Evolutionary conservation across 2,797 vertebrate species (phyloP).

Genomic region (Acestrorhynchus altus): DNA sequence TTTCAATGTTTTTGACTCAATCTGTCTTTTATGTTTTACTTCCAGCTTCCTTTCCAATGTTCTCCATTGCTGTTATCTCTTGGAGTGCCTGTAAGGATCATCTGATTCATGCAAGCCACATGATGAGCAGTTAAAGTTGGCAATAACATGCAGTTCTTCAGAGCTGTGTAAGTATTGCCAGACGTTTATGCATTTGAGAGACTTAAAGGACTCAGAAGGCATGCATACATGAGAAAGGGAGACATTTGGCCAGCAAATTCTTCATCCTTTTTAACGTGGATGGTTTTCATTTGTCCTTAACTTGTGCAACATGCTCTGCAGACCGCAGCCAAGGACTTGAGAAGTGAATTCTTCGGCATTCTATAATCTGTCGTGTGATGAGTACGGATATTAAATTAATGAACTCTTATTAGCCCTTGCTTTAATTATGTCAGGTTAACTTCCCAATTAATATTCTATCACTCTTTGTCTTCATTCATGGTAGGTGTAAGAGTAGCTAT

Average conservation of each 20-base stretch:
- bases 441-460: neutral
- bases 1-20: no score
- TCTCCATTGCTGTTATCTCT: neutral
- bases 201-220: neutral
- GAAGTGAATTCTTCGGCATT: neutral
- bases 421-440: neutral
- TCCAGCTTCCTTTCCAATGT: neutral
- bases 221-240: neutral
- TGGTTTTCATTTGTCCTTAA: neutral
- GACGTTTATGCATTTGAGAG: neutral
- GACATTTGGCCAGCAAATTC: neutral
- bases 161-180: neutral
- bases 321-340: neutral
- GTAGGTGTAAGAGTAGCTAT: no score
- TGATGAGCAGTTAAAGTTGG: neutral
- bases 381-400: neutral
- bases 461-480: no score
- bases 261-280: neutral
- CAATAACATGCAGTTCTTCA: neutral
- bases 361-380: neutral
- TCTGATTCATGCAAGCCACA: neutral
- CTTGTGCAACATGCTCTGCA: neutral
- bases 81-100: neutral
- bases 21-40: neutral
- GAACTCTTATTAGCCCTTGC: neutral